phyloP scores from a whole-genome alignment of 2,113 vertebrate species.

The Osmerus eperlanus region DNA sequence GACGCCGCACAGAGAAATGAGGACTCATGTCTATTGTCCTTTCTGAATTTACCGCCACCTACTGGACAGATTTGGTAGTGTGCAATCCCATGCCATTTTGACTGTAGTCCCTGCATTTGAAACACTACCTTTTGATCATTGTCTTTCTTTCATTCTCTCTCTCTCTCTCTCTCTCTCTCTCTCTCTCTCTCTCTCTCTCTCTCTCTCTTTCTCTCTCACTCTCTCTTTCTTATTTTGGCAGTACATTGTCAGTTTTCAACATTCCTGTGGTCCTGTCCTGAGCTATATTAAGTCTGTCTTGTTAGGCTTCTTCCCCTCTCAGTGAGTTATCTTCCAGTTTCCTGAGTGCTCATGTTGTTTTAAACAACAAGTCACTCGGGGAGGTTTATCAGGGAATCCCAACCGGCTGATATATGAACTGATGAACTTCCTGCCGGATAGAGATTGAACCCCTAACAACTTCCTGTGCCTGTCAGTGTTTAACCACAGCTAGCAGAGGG shows the following conservation, averaged over 20 bases:
- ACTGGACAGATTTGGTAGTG: constrained; percentile 30
- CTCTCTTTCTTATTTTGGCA: not conserved
- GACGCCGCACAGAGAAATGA: not conserved
- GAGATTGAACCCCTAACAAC: not conserved
- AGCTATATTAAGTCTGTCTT: not conserved
- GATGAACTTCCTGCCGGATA: constrained; percentile 10
- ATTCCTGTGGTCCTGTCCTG: not conserved
- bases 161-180: not conserved
- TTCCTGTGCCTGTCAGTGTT: constrained; percentile 7
- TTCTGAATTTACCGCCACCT: constrained; percentile 33
- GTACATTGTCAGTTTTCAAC: not conserved
- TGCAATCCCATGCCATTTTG: no score
- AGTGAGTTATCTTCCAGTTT: not conserved
- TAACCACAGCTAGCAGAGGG: constrained; percentile 25
- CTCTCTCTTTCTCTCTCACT: not conserved
- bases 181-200: not conserved
- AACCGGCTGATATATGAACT: not conserved
- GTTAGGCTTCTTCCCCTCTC: not conserved
- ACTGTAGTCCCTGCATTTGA: no score
- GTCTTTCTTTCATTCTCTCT: no score
- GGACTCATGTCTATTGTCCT: not conserved
- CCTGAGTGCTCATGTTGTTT: not conserved
- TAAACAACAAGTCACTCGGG: not conserved
- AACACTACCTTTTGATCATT: no score
- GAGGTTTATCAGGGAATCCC: not conserved